phyloP scores from a whole-genome alignment of 1,140 invertebrate species.

The Leptinotarsa defecta region DNA sequence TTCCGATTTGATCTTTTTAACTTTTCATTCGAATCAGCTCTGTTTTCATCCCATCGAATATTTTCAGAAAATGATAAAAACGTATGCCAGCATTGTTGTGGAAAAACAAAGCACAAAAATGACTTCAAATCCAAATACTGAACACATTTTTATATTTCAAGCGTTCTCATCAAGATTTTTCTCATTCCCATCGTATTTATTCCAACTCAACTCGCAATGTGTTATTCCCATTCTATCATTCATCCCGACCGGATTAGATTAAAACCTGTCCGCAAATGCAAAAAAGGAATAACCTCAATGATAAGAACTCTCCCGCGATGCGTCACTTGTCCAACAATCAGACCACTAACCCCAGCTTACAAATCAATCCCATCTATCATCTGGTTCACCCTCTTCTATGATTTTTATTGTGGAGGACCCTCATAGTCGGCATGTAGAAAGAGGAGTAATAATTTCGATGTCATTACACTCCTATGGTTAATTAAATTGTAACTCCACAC shows the following conservation, averaged over 20 bases:
- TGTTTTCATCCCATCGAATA: too few relatives aligned
- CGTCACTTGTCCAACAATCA: slow-evolving; percentile 7
- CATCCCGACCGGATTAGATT: neutral
- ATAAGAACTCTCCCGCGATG: slow-evolving; percentile 4
- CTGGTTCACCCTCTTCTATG: slow-evolving; percentile 17
- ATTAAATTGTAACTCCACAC: slow-evolving; percentile 21
- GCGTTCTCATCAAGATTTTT: too few relatives aligned
- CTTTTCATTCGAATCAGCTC: too few relatives aligned
- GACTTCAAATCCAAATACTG: too few relatives aligned
- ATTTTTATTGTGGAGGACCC: slow-evolving; percentile 14
- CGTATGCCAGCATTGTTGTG: too few relatives aligned
- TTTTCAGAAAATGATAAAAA: too few relatives aligned
- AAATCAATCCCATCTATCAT: slow-evolving; percentile 21
- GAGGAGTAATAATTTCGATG: slow-evolving; percentile 20
- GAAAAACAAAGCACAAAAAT: too few relatives aligned
- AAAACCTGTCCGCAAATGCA: neutral
- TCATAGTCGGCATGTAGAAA: neutral
- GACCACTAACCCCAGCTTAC: neutral
- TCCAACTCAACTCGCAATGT: too few relatives aligned
- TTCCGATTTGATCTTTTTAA: too few relatives aligned
- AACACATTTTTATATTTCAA: too few relatives aligned
- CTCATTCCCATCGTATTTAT: too few relatives aligned
- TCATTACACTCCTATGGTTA: slow-evolving; percentile 18
- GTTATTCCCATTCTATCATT: neutral
- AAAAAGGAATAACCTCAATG: slow-evolving; percentile 6